Base-by-base conservation (phyloP, 2,797 vertebrate genomes). In the Malurus leucopterus region DNA sequence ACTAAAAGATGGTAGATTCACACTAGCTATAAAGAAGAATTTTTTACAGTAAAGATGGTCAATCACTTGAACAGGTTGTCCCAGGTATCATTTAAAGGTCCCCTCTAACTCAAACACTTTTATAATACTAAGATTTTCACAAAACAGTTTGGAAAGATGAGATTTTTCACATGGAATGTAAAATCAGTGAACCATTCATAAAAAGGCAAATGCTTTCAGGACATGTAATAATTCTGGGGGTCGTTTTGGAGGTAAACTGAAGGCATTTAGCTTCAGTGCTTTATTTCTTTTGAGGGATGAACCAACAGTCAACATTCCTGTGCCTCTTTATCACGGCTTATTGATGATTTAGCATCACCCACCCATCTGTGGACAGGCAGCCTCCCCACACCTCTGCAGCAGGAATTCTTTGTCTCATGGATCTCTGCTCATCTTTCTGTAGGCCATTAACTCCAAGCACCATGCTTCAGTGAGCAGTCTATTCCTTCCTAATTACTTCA, bases 401-500 rank as follows among this genome's bases (percentile, higher is more conserved):
- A 88, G n/a, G 19, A 71, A 71, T 75, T 84, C n/a, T 24, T 61
- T 92, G 44, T 49, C 15, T 80, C 22, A 47, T 76, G 74, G 49
- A 55, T 80, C 51, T 24, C 54, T 58, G 73, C 19, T 91, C 5
- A 36, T 86, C 15, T 36, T 84, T 82, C 55, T 86, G 24, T 57
- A 92, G 58, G 23, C 41, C 54, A 75, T 86, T 89, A 88, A 62
- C 41, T 92, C 26, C 13, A 51, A 79, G 63, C 8, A 82, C 9
- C 50, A 47, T 11, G 47, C 47, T 89, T 68, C 69, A 83, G n/a
- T 50, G 12, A 16, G 57, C 34, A 69, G 16, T 23, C 11, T 58
- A 67, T 79, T 84, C 57, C 34, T 75, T 77, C 76, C 57, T 86
- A 84, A 89, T 91, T 93, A 40, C 54, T 76, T 88, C 46, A 79